These are phyloP conservation scores for Ursus arctos DNA, from an alignment of 2,113 vertebrate species.

Conservation along the genomic window DNA sequence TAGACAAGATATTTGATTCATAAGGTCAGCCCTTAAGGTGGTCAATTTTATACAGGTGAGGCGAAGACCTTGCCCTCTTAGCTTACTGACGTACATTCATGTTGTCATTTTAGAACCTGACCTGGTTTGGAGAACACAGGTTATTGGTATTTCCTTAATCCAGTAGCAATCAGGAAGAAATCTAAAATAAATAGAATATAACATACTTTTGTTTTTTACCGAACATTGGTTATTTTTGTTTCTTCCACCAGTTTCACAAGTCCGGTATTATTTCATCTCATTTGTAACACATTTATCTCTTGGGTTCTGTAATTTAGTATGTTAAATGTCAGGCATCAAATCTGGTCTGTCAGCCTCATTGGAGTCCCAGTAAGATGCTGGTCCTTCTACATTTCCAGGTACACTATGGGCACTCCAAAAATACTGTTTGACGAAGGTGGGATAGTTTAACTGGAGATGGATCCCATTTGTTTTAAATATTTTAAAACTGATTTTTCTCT, in stretches of 20 bases:
- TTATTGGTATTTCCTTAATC: conserved; percentile 30
- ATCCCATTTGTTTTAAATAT: not conserved
- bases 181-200: not conserved
- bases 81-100: not conserved
- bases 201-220: conserved; percentile 3
- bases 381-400: not conserved
- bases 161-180: conserved; percentile 4
- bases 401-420: not conserved
- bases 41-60: not conserved
- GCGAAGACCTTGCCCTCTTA: not conserved
- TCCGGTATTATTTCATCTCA: not conserved
- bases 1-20: conserved; percentile 16
- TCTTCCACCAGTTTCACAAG: not conserved
- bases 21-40: not conserved
- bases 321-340: not conserved
- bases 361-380: not conserved
- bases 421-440: not conserved
- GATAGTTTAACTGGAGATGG: not conserved
- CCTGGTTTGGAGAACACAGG: not conserved
- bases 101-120: conserved; percentile 39
- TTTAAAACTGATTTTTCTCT: not conserved
- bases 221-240: not conserved
- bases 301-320: not conserved
- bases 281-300: not conserved
- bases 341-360: not conserved